A percentile compares a stretch with the other conserved stretches of the same genome.
Conservation (phyloP, 2,797 vertebrate species). For the Cynodonichthys magdalenae region DNA sequence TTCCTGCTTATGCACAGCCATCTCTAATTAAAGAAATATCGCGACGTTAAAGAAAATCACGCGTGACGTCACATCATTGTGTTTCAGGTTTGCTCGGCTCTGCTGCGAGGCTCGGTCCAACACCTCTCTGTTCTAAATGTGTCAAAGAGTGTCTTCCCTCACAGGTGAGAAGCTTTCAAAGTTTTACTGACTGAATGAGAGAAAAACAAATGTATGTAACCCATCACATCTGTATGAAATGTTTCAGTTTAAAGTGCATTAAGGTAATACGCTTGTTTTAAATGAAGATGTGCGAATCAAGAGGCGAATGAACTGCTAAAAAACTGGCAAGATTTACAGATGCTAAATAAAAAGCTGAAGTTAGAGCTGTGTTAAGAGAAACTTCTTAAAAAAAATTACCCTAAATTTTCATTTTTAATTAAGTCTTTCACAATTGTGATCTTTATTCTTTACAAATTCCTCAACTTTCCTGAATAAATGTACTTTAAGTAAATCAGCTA, state of each 20-base stretch:
- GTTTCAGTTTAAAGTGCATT: no score
- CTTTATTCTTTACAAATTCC: no score
- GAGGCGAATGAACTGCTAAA: background rate
- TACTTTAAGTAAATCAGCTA: no score
- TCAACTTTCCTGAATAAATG: no score
- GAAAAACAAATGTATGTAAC: background rate
- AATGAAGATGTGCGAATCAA: no score
- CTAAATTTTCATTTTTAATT: no score
- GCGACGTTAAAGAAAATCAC: no score
- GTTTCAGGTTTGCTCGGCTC: slow-evolving; percentile 90
- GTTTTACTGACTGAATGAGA: background rate
- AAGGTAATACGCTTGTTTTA: no score
- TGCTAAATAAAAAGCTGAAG: background rate
- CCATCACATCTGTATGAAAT: no score
- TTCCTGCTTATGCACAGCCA: background rate
- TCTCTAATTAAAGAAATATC: background rate
- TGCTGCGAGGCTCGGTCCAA: slow-evolving; percentile 91
- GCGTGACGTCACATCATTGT: slow-evolving; percentile 1
- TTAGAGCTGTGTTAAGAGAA: background rate
- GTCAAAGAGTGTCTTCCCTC: slow-evolving; percentile 91
- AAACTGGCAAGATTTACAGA: background rate
- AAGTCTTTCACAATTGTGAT: no score
- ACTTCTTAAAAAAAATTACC: no score
- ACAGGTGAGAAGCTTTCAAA: slow-evolving; percentile 81
- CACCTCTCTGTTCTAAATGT: slow-evolving; percentile 90